phyloP scores from a whole-genome alignment of 2,113 vertebrate genomes.

The Oreochromis niloticus region DNA sequence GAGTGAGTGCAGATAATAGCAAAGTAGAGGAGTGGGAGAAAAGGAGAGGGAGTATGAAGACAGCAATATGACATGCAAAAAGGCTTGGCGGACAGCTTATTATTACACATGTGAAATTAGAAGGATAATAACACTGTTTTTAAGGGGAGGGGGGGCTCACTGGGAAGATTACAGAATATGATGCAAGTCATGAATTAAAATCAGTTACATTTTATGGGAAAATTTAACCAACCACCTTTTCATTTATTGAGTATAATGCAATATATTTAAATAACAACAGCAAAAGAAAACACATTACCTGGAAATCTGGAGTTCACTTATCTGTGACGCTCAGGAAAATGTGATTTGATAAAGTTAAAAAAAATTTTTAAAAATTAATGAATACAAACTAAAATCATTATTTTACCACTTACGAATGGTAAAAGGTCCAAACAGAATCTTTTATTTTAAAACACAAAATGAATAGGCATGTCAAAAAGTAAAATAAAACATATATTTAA shows the following conservation, averaged over 20 bases:
- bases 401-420: background rate
- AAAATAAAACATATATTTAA: background rate
- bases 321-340: background rate
- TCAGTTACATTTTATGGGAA: background rate
- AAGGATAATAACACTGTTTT: background rate
- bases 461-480: background rate
- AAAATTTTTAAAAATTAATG: accelerated
- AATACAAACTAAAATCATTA: background rate
- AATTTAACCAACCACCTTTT: background rate
- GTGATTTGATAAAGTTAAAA: background rate
- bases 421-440: accelerated
- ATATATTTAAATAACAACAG: background rate
- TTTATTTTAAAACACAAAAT: background rate
- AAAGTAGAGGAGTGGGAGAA: constrained; percentile 1
- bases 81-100: constrained; percentile 46
- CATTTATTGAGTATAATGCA: background rate
- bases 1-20: constrained; percentile 35
- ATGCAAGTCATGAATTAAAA: background rate
- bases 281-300: background rate
- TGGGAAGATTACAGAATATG: background rate
- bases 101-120: constrained; percentile 41
- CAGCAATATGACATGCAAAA: constrained; percentile 37
- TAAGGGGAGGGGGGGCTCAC: background rate
- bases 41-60: background rate
- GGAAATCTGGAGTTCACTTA: background rate